Conservation (phyloP, 2,888 invertebrate genomes). For the Pyrocoelia pectoralis region DNA sequence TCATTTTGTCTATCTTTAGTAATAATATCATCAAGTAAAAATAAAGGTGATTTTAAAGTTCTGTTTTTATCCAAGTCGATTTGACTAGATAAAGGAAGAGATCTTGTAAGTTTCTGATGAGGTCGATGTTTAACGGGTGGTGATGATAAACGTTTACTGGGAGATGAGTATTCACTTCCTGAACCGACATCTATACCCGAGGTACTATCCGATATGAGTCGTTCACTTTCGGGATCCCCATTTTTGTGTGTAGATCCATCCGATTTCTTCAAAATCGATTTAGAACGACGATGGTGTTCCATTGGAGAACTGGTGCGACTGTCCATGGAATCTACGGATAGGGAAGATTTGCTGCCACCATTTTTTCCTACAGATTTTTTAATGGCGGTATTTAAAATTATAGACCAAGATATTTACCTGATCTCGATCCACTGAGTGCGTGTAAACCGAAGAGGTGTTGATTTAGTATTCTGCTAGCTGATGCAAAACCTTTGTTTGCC, state of each 20-base stretch:
- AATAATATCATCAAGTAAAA: constrained; percentile 60
- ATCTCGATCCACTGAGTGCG: constrained; percentile 61
- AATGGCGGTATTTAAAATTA: neutral
- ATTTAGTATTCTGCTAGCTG: constrained; percentile 76
- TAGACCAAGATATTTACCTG: constrained; percentile 49
- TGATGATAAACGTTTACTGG: constrained; percentile 53
- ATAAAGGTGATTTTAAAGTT: constrained; percentile 57
- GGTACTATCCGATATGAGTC: constrained; percentile 72
- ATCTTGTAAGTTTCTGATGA: constrained; percentile 43
- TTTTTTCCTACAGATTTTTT: constrained; percentile 58
- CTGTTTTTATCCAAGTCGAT: constrained; percentile 50
- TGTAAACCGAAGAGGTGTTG: constrained; percentile 76
- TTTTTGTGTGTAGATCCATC: constrained; percentile 63
- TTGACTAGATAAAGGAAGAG: constrained; percentile 40
- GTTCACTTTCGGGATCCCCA: constrained; percentile 77
- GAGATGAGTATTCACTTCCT: constrained; percentile 56
- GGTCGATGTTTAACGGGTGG: constrained; percentile 51
- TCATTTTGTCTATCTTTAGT: constrained; percentile 51
- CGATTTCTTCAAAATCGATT: constrained; percentile 81
- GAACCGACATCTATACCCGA: constrained; percentile 65
- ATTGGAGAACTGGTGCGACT: constrained; percentile 67
- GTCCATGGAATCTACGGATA: constrained; percentile 75
- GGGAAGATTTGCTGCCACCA: constrained; percentile 71
- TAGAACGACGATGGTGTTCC: constrained; percentile 73
- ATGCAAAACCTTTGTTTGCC: constrained; percentile 71